A percentile compares a stretch with the other conserved stretches of the same genome.
Conservation (phyloP, 2,888 invertebrate species). For the Salticus scenicus region DNA sequence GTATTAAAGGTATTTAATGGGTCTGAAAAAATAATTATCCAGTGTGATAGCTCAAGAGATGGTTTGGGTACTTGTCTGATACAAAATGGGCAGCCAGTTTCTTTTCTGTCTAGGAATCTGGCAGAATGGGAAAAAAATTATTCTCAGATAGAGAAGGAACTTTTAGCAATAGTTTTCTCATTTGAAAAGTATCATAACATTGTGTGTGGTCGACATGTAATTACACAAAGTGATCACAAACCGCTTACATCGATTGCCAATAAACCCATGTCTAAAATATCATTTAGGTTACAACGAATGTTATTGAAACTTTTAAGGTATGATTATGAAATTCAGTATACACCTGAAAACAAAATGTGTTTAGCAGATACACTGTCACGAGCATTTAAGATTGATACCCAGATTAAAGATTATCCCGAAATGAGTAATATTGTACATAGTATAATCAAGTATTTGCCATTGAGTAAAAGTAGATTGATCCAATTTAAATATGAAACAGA, state of each 20-base stretch:
- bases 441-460: not conserved
- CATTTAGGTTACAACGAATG: not conserved
- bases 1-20: too few relatives aligned
- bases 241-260: conserved; percentile 13
- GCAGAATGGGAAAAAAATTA: not conserved
- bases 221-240: conserved; percentile 27
- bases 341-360: conserved; percentile 25
- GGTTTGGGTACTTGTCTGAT: not conserved
- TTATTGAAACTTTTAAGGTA: conserved; percentile 20
- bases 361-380: conserved; percentile 12
- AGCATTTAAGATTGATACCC: conserved; percentile 23
- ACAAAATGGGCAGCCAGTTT: conserved; percentile 22
- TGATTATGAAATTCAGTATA: not conserved
- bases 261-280: not conserved
- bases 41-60: too few relatives aligned
- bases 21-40: too few relatives aligned
- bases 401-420: not conserved
- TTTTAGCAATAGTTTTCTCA: not conserved
- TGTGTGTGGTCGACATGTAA: not conserved
- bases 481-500: conserved; percentile 3
- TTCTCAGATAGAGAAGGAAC: conserved; percentile 33
- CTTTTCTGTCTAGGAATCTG: conserved; percentile 21
- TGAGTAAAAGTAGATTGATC: conserved; percentile 9
- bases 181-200: not conserved
- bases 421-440: conserved; percentile 2